phyloP scores from a whole-genome alignment of 2,888 invertebrate genomes.

The Diarsia mendica region DNA sequence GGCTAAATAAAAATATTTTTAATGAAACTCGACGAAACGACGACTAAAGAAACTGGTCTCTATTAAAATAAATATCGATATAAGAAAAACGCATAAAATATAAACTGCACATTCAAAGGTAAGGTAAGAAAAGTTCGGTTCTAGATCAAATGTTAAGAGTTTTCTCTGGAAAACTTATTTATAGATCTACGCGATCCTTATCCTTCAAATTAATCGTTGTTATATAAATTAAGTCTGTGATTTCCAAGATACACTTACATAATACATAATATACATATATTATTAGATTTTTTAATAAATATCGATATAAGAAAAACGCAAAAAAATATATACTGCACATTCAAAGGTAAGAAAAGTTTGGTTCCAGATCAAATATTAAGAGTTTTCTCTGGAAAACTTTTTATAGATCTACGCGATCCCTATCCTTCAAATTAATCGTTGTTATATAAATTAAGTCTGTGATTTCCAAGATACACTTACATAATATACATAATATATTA shows the following conservation, averaged over 20 bases:
- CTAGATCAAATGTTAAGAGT: too few relatives aligned
- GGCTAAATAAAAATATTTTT: not conserved
- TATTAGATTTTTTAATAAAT: not conserved
- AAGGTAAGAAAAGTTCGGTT: not conserved
- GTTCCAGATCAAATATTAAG: too few relatives aligned
- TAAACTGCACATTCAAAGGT: not conserved
- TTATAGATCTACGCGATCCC: too few relatives aligned
- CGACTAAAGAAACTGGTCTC: not conserved
- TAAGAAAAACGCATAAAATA: not conserved
- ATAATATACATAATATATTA: not conserved
- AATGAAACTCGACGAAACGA: not conserved
- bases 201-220: too few relatives aligned
- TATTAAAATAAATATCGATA: not conserved
- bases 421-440: too few relatives aligned
- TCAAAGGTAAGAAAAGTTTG: too few relatives aligned
- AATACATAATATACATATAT: not conserved
- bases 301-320: too few relatives aligned
- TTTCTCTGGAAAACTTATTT: too few relatives aligned
- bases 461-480: not conserved
- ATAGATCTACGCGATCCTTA: too few relatives aligned
- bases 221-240: not conserved
- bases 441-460: not conserved
- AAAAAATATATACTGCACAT: too few relatives aligned
- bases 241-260: not conserved
- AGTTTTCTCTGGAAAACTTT: too few relatives aligned